Evolutionary conservation across 1,140 invertebrate genomes (phyloP), one percentile per base, ranked within the genome.

Genomic region (Musca vetustissima): DNA sequence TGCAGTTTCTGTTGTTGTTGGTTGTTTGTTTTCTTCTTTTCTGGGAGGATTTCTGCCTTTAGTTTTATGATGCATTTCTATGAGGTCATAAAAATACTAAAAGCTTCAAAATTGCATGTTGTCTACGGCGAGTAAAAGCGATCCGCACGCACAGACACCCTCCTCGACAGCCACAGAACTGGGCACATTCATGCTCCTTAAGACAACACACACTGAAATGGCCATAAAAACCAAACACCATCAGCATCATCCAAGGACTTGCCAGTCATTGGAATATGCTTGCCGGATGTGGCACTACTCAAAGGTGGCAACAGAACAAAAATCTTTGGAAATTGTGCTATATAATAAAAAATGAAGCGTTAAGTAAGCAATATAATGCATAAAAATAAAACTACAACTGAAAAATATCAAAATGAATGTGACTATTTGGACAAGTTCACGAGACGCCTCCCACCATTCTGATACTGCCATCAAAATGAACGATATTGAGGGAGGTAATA

Each of bases 1-100:
- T 52, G 49, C 17, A n/a, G 9, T 15, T 59, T 59, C 28, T 55
- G 24, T 21, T 55, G 21, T 55, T 55, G 1, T 57, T 14, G 21
- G 4, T 55, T 0, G 17, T 8, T 15, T 52, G 52, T 15, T 55
- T 24, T 24, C 8, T 24, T n/a, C 4, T 61, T 36, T 61, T 32
- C 28, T 52, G 17, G 17, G n/a, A n/a, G n/a, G n/a, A n/a, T n/a
- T 22, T 52, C 6, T 52, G 17, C 61, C 32, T 43, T 28, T 43
- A 53, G 50, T 52, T 52, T 66, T 50, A 66, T 52, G 52, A 53
- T 66, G 52, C 49, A 66, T 66, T 53, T 52, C 65, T 52, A 52
- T 53, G 52, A 53, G 50, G 65, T 50, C 49, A 66, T 66, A 53
- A 66, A 53, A 66, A 52, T 32, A 53, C 49, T 50, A 66, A 66